Base-by-base conservation (phyloP, 1,140 invertebrate species). In the Streblospio benedicti region DNA sequence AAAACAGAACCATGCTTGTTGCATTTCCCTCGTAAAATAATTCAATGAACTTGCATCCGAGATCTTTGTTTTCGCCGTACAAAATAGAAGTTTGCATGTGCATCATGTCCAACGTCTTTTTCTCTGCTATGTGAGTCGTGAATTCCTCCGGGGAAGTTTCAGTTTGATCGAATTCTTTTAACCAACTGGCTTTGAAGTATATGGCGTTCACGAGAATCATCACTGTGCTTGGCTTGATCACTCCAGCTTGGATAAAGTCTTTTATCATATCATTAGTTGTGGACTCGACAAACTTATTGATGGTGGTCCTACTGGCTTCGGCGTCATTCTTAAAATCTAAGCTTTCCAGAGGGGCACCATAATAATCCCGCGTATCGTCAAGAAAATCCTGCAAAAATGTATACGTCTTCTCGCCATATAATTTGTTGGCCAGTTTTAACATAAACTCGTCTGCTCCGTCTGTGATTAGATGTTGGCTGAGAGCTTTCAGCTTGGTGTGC, bases 1-100 rank as follows among this genome's bases (percentile, higher is more conserved):
- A 74, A 0, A 94, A 71, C 28, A 93, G 84, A 60, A 87, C 87
- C 83, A 90, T 86, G 1, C 82, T 81, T 1, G 80, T 79, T 4
- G 68, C 72, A 25, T 79, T 76, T 1, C 82, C 83, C 69, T 84
- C 83, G 68, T 89, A 90, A 0, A 87, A 86, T 2, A 90, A 67
- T 1, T 82, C 85, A 35, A 88, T 66, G 33, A 88, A 83, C 65
- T 84, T 81, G 44, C 87, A 83, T 63, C 86, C 81, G 18, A 89
- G 76, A 28, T 82, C 80, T 0, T n/a, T n/a, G n/a, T n/a, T n/a
- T n/a, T n/a, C n/a, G n/a, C n/a, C n/a, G n/a, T n/a, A n/a, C n/a
- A n/a, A n/a, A n/a, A n/a, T n/a, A n/a, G n/a, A n/a, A n/a, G n/a
- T n/a, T n/a, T n/a, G n/a, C n/a, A n/a, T n/a, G n/a, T n/a, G n/a